Evolutionary conservation across 1,140 invertebrate genomes (phyloP), one percentile per base, ranked within the genome.

Genomic region (Euwallacea fornicatus): DNA sequence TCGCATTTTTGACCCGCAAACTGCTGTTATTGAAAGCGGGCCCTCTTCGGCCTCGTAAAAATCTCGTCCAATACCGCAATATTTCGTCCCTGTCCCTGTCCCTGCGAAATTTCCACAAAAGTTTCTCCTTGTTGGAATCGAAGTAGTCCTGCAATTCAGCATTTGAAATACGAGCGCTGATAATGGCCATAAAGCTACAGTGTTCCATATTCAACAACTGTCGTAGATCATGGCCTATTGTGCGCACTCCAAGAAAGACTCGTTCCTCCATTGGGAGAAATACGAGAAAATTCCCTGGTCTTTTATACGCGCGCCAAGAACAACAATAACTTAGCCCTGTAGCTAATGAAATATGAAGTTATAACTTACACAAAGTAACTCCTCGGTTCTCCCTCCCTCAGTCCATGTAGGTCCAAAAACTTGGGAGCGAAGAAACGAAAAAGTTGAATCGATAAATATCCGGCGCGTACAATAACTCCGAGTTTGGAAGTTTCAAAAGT

Each of bases 361-460:
- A 69, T 75, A 69, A 74, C 63, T 74, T 67, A 74, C 64, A 74
- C 64, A 74, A 74, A 74, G 73, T 71, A 74, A 74, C 73, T 73
- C 68, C 66, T 62, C 61, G 65, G 61, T 42, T 66, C 64, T 67
- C 47, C 70, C 70, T 62, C 44, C 62, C 64, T 67, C 47, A 63
- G 63, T 62, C 44, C 58, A 59, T 66, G 69, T 66, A 70, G 42
- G 72, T 59, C 66, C 46, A 66, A 69, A 71, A 74, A 65, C 56
- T 74, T 74, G 56, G 16, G 55, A 61, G 42, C 44, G 47, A 7
- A 60, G 58, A 72, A 72, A 66, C 55, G 65, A 63, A 74, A 74
- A 74, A 74, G 64, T 70, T 66, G 50, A 73, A 75, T 73, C 74
- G 65, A 75, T 75, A 75, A 70, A 70, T 66, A 66, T 66, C 60